Evolutionary conservation across 2,797 vertebrate species (phyloP).

Genomic region (Ptychobarbus kaznakovi): DNA sequence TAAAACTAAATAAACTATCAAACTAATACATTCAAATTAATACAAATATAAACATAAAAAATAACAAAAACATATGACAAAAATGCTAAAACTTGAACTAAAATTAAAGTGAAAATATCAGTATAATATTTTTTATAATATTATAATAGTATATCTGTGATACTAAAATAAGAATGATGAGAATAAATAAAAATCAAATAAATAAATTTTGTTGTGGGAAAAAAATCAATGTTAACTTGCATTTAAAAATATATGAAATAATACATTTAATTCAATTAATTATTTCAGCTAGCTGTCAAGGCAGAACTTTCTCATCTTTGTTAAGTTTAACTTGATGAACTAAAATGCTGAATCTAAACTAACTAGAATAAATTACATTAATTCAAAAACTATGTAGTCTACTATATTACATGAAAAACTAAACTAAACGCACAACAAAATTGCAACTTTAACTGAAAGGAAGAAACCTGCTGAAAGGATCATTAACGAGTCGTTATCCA

Average conservation of each 20-base stretch:
- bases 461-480: too few species aligned
- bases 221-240: not conserved
- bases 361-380: not conserved
- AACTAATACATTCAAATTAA: not conserved
- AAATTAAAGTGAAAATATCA: not conserved
- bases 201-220: too few species aligned
- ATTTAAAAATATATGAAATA: not conserved
- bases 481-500: not conserved
- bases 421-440: too few species aligned
- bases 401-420: not conserved
- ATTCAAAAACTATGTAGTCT: not conserved
- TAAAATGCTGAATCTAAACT: not conserved
- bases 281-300: not conserved
- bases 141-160: not conserved
- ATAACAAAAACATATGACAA: not conserved
- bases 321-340: not conserved
- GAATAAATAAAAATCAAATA: too few species aligned
- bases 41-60: not conserved
- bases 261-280: too few species aligned
- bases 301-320: not conserved
- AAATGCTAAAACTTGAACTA: too few species aligned
- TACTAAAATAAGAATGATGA: not conserved
- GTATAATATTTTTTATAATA: too few species aligned
- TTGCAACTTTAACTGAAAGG: too few species aligned
- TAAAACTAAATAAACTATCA: not conserved